Evolutionary conservation across 2,797 vertebrate species (phyloP).

Genomic region (Melanotaenia parkinsoni): DNA sequence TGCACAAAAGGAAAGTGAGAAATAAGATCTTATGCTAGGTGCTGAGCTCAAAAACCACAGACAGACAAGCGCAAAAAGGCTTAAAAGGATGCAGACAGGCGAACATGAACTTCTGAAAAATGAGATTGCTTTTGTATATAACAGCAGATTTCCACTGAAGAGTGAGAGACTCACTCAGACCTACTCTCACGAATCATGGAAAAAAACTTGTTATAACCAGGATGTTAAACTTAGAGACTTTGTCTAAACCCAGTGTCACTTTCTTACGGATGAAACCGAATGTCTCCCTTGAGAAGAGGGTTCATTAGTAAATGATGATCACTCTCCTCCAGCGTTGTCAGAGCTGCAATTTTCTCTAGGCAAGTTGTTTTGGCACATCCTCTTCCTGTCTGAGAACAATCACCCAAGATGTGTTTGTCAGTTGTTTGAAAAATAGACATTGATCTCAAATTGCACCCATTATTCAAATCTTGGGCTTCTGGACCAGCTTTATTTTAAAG

Average conservation of each 20-base stretch:
- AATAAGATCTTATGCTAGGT: constrained; percentile 48
- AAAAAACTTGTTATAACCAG: constrained; percentile 32
- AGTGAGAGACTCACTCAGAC: constrained; percentile 20
- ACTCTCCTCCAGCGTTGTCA: constrained; percentile 56
- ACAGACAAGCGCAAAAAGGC: constrained; percentile 31
- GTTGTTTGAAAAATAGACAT: constrained; percentile 73
- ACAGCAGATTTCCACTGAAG: constrained; percentile 24
- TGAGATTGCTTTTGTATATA: constrained; percentile 17
- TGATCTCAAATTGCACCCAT: constrained; percentile 65
- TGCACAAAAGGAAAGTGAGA: constrained; percentile 57
- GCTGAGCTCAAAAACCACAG: constrained; percentile 43
- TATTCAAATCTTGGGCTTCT: constrained; percentile 65
- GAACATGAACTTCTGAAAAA: constrained; percentile 29
- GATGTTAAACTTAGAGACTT: constrained; percentile 27
- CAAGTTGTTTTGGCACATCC: constrained; percentile 52
- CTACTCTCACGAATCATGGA: constrained; percentile 24
- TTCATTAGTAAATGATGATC: constrained; percentile 63
- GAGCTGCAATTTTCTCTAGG: constrained; percentile 53
- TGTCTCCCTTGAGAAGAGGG: constrained; percentile 53
- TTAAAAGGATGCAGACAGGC: constrained; percentile 29
- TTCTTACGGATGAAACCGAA: constrained; percentile 56
- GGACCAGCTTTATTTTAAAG: constrained; percentile 63
- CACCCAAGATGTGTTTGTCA: constrained; percentile 69
- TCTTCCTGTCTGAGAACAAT: constrained; percentile 69
- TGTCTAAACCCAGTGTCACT: constrained; percentile 33